Percentiles rank a stretch among this genome's conserved stretches.
phyloP scores from a whole-genome alignment of 2,797 vertebrate genomes.

The Discoglossus pictus region DNA sequence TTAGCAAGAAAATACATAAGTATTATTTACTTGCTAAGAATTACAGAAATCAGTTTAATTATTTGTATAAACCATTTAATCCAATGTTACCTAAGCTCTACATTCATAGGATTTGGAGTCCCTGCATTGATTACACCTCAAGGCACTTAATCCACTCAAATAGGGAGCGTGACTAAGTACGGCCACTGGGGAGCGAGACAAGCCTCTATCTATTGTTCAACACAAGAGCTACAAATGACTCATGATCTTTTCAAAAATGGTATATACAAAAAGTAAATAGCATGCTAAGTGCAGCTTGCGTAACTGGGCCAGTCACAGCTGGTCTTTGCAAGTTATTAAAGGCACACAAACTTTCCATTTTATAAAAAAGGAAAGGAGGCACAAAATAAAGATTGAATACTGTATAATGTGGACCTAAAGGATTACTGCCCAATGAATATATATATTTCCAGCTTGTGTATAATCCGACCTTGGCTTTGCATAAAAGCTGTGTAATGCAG shows the following conservation, averaged over 20 bases:
- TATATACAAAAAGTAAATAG: background rate
- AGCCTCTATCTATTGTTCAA: background rate
- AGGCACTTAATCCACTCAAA: background rate
- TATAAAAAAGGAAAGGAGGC: too few species aligned
- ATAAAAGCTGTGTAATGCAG: too few species aligned
- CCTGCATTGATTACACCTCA: background rate
- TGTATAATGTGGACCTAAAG: too few species aligned
- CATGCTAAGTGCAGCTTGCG: background rate
- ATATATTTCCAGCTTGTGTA: too few species aligned
- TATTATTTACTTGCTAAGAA: too few species aligned
- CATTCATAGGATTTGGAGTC: background rate
- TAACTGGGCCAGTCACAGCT: background rate
- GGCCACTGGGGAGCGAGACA: background rate
- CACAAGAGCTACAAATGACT: background rate
- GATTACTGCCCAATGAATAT: too few species aligned
- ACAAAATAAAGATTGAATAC: too few species aligned
- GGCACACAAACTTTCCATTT: too few species aligned
- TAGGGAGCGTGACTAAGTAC: background rate
- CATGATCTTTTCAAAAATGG: background rate
- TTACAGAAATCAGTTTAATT: conserved; percentile 8
- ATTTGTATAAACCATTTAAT: background rate
- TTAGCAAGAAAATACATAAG: too few species aligned
- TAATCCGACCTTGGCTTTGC: too few species aligned
- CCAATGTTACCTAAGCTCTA: background rate
- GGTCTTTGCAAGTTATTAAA: background rate